These are phyloP conservation scores for Neoscelio sp. DNA, from an alignment of 2,888 invertebrate species.

Conservation along the genomic window DNA sequence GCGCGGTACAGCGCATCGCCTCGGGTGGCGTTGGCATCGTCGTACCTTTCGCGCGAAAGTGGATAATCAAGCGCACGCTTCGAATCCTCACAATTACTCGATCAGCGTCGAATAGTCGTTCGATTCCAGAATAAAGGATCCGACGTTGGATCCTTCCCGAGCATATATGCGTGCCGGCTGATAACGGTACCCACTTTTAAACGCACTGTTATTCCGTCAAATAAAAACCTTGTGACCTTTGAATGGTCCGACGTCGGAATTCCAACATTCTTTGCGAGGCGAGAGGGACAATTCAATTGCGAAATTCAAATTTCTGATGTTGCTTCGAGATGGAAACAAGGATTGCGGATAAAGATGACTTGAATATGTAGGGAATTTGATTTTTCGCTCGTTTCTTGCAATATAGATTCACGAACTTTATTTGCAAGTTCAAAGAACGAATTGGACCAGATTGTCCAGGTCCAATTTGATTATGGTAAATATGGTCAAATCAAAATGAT, in stretches of 20 bases:
- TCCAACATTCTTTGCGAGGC: slow-evolving; percentile 47
- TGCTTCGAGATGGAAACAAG: slow-evolving; percentile 7
- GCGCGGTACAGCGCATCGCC: slow-evolving; percentile 16
- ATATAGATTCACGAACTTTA: too few species aligned
- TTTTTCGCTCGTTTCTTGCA: too few species aligned
- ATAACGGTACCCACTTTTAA: slow-evolving; percentile 82
- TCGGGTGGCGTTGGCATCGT: neutral
- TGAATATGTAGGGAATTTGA: slow-evolving; percentile 23
- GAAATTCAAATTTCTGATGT: slow-evolving; percentile 41
- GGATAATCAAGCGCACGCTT: slow-evolving; percentile 62
- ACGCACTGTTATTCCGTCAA: slow-evolving; percentile 82
- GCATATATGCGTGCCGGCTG: slow-evolving; percentile 58
- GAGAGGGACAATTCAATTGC: slow-evolving; percentile 60
- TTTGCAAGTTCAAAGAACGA: too few species aligned
- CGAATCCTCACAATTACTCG: slow-evolving; percentile 67
- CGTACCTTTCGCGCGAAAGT: slow-evolving; percentile 57
- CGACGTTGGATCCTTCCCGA: slow-evolving; percentile 37
- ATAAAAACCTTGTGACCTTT: slow-evolving; percentile 81
- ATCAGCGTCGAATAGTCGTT: slow-evolving; percentile 61
- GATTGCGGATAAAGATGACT: neutral
- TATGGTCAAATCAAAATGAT: too few species aligned
- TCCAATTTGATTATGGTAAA: too few species aligned
- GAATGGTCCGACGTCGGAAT: slow-evolving; percentile 56
- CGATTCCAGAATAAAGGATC: slow-evolving; percentile 53
- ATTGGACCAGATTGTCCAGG: too few species aligned